A percentile compares a stretch with the other conserved stretches of the same genome.
phyloP scores from a whole-genome alignment of 2,888 invertebrate species.

The Crioceris asparagi region DNA sequence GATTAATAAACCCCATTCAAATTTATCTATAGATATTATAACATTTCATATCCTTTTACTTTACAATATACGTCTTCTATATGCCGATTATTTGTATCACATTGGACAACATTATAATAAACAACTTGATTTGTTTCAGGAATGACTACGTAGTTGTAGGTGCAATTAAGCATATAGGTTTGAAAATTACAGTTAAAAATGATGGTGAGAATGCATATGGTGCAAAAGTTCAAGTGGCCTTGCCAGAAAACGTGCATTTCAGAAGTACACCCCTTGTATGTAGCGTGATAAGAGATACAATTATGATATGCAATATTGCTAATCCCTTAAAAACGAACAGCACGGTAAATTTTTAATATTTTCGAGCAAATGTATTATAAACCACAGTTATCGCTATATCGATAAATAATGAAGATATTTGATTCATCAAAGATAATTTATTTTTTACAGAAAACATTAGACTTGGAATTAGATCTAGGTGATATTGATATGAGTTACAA shows the following conservation, averaged over 20 bases:
- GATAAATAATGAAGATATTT: no score
- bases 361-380: no score
- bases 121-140: no score
- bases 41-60: no score
- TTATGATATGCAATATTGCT: conserved; percentile 28
- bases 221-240: conserved; percentile 38
- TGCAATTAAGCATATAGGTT: conserved; percentile 25
- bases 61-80: no score
- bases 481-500: conserved; percentile 25
- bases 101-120: no score
- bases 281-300: no score
- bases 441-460: conserved; percentile 21
- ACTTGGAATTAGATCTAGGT: conserved; percentile 29
- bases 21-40: no score
- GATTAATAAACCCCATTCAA: no score
- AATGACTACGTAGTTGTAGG: conserved; percentile 29
- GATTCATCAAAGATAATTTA: no score
- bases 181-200: conserved; percentile 34
- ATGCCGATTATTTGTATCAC: no score
- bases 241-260: conserved; percentile 32
- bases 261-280: conserved; percentile 24
- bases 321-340: conserved; percentile 26
- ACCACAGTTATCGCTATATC: no score
- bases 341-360: conserved; percentile 10
- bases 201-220: conserved; percentile 41